Base-by-base conservation (phyloP, 2,113 vertebrate genomes). In the Indicator indicator region DNA sequence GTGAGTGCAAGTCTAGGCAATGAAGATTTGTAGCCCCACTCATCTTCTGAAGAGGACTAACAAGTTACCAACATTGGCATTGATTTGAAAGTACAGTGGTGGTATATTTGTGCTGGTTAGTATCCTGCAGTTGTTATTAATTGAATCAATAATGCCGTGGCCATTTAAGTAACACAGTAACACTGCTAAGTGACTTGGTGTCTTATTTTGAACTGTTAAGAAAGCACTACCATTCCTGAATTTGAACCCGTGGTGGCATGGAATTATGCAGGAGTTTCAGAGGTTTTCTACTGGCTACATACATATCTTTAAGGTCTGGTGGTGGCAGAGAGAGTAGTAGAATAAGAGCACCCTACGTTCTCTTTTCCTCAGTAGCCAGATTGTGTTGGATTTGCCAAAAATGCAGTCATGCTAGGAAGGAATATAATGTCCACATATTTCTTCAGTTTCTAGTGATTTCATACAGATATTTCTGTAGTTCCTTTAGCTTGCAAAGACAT, bases 101-200 rank as follows among this genome's bases (percentile, higher is more conserved):
- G 42, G 75, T 82, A 36, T 79, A 70, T 93, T 96, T 88, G 52
- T 90, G 91, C 73, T 89, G 50, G 89, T 97, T 58, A 80, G 73
- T 64, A 67, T 80, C 76, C 86, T 94, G 58, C 71, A 93, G 88
- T 38, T 58, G 58, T 13, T 63, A 60, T 55, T n/a, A 77, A 92
- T 88, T 76, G 17, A 88, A 62, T 83, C 77, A 55, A 74, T 86
- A 54, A 72, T 70, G 65, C 42, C 20, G 86, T 40, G 52, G 9
- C 44, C 16, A 74, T 88, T 95, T 78, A 87, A 71, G 73, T 86
- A 78, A 50, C 38, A 65, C 17, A 58, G 24, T 7, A 9, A 23
- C 13, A 23, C 13, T 68, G 42, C 32, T 26, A 18, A 62, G 30
- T 62, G 65, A 42, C 59, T 90, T 55, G 27, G n/a, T 88, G 85